These are phyloP conservation scores for Rhizoglyphus robini DNA, from an alignment of 1,140 invertebrate species.

Conservation along the genomic window DNA sequence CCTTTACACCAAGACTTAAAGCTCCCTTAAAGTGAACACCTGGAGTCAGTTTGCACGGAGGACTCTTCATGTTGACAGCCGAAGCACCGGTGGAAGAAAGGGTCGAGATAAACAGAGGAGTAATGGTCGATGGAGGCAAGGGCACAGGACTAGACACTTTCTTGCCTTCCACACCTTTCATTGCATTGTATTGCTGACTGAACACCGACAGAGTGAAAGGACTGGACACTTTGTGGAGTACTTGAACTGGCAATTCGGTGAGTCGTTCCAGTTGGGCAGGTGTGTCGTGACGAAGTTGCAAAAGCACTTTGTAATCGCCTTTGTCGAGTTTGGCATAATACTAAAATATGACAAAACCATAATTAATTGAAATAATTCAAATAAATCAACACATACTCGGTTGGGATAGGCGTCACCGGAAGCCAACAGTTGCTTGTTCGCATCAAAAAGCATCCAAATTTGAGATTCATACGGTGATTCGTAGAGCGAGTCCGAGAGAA, in stretches of 20 bases:
- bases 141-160: slow-evolving; percentile 56
- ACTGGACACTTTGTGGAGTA: slow-evolving; percentile 59
- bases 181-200: slow-evolving; percentile 40
- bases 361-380: slow-evolving; percentile 47
- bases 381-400: slow-evolving; percentile 21
- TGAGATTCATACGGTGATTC: slow-evolving; percentile 89
- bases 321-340: slow-evolving; percentile 78
- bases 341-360: slow-evolving; percentile 41
- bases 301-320: slow-evolving; percentile 74
- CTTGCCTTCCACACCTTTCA: slow-evolving; percentile 59
- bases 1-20: not conserved
- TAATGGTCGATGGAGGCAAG: slow-evolving; percentile 44
- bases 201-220: slow-evolving; percentile 63
- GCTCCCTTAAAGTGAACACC: not conserved
- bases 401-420: slow-evolving; percentile 73
- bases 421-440: slow-evolving; percentile 59
- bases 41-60: not conserved
- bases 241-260: slow-evolving; percentile 51
- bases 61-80: too few relatives aligned
- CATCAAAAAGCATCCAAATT: slow-evolving; percentile 87
- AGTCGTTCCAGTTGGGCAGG: slow-evolving; percentile 71
- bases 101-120: slow-evolving; percentile 61
- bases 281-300: slow-evolving; percentile 79
- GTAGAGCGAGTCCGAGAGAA: slow-evolving; percentile 74
- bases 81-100: slow-evolving; percentile 35